Evolutionary conservation across 2,113 vertebrate genomes (phyloP).

Genomic region (Ophiodon elongatus): DNA sequence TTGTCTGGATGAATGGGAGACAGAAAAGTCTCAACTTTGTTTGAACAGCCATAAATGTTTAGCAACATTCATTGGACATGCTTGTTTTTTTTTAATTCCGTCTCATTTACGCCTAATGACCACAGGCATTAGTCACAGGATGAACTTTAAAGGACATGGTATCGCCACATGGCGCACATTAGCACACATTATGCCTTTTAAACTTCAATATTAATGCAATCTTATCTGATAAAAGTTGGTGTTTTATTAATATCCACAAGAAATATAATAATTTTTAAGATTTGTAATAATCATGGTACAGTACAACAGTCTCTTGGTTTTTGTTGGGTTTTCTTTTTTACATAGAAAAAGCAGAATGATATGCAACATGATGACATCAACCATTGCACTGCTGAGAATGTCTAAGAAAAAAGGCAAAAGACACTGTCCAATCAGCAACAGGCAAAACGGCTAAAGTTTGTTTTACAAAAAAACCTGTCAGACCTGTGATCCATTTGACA

Average conservation of each 20-base stretch:
- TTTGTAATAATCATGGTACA: slow-evolving; percentile 83
- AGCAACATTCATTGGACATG: not conserved
- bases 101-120: not conserved
- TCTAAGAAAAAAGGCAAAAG: slow-evolving; percentile 69
- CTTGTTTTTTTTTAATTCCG: not conserved
- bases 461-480: slow-evolving; percentile 77
- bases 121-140: slow-evolving; percentile 45
- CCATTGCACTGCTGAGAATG: slow-evolving; percentile 79
- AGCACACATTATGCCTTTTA: slow-evolving; percentile 5
- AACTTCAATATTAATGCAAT: slow-evolving; percentile 29
- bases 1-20: not conserved
- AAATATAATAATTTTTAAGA: slow-evolving; percentile 83
- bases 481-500: slow-evolving; percentile 75
- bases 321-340: slow-evolving; percentile 53
- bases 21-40: not conserved
- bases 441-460: slow-evolving; percentile 69
- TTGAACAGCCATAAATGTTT: slow-evolving; percentile 4
- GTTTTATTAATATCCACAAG: slow-evolving; percentile 92
- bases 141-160: slow-evolving; percentile 31
- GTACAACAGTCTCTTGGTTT: slow-evolving; percentile 78
- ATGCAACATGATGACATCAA: slow-evolving; percentile 82
- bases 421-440: slow-evolving; percentile 73
- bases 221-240: slow-evolving; percentile 75
- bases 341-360: slow-evolving; percentile 84
- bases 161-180: slow-evolving; percentile 29